Conservation (phyloP, 2,888 invertebrate genomes). For the Smittia aterrima region DNA sequence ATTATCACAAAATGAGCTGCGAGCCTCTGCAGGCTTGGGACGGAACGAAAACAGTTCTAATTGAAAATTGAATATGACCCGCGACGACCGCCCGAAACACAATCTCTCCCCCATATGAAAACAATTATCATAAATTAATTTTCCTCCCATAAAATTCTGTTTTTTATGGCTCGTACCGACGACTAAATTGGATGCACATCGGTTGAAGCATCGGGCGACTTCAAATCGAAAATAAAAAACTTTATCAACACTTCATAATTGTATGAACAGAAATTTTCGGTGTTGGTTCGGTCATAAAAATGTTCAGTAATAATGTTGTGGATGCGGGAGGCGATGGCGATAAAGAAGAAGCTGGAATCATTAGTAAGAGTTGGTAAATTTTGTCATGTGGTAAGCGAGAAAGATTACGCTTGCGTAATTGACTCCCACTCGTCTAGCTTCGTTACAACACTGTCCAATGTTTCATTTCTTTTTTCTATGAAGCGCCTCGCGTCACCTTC, state of each 20-base stretch:
- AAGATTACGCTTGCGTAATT: no score
- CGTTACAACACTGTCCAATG: no score
- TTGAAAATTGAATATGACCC: constrained; percentile 29
- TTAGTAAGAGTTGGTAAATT: no score
- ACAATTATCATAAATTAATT: constrained; percentile 39
- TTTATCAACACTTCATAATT: constrained; percentile 27
- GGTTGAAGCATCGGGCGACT: not conserved
- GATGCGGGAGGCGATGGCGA: not conserved
- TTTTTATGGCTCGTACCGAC: constrained; percentile 12
- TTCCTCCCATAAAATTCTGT: not conserved
- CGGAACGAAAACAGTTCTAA: not conserved
- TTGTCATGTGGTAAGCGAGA: no score
- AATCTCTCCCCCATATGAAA: constrained; percentile 13
- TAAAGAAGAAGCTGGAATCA: not conserved
- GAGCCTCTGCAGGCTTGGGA: not conserved
- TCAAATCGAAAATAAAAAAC: not conserved
- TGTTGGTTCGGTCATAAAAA: not conserved
- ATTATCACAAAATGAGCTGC: not conserved
- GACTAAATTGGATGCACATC: not conserved
- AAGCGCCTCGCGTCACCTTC: no score
- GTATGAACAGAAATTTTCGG: not conserved
- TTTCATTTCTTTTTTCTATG: no score
- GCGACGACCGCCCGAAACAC: not conserved
- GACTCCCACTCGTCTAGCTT: no score
- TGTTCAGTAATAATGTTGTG: not conserved